Conservation (phyloP, 2,113 vertebrate species). For the Puffinus mauretanicus region DNA sequence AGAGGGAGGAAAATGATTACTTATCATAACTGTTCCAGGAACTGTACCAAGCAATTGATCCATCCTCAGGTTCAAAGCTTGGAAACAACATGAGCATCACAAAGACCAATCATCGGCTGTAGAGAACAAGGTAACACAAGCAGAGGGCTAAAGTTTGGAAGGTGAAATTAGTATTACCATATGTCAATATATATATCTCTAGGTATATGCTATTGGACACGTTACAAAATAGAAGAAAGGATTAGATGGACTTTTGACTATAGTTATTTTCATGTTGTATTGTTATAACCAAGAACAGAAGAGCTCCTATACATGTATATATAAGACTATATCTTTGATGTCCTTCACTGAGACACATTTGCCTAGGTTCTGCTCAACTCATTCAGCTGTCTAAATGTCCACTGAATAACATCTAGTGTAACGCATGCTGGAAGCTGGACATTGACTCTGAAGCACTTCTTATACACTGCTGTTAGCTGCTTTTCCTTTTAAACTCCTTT, state of each 20-base stretch:
- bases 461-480: fast-evolving
- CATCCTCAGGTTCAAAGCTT: not conserved
- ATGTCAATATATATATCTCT: not conserved
- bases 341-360: not conserved
- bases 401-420: not conserved
- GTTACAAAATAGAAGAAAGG: not conserved
- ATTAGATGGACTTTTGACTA: not conserved
- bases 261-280: not conserved
- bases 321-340: not conserved
- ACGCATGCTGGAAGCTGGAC: not conserved
- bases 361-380: not conserved
- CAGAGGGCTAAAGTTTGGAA: not conserved
- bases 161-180: not conserved
- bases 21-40: not conserved
- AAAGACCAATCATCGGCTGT: not conserved
- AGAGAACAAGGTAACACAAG: not conserved
- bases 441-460: not conserved
- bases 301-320: fast-evolving
- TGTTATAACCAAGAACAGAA: not conserved
- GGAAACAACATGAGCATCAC: not conserved
- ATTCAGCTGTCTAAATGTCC: not conserved
- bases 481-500: not conserved
- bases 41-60: not conserved
- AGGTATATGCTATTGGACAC: fast-evolving
- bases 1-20: not conserved